Conservation (phyloP, 2,113 vertebrate species). For the Siphamia tubifer region DNA sequence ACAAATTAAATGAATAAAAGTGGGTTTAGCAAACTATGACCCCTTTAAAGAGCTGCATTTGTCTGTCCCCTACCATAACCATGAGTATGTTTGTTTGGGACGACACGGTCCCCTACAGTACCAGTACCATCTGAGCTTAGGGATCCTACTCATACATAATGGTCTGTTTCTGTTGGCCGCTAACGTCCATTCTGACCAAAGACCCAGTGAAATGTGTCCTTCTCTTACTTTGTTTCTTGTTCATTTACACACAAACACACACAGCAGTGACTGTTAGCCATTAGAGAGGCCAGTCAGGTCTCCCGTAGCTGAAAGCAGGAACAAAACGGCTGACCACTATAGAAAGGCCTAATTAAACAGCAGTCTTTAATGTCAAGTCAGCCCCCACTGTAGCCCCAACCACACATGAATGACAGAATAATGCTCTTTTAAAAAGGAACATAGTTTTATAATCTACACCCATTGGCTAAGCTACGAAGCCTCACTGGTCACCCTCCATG, state of each 20-base stretch:
- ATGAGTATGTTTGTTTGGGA: too few species aligned
- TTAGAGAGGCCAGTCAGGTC: constrained; percentile 4
- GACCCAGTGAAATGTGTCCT: too few species aligned
- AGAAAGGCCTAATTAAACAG: constrained; percentile 67
- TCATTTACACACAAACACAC: neutral
- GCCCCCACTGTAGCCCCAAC: constrained; percentile 34
- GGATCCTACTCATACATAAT: too few species aligned
- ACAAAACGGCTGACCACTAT: constrained; percentile 59
- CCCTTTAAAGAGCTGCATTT: too few species aligned
- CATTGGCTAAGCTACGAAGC: constrained; percentile 38
- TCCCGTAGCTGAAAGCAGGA: constrained; percentile 26
- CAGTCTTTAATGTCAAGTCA: constrained; percentile 53
- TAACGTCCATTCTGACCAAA: too few species aligned
- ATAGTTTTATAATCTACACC: constrained; percentile 63
- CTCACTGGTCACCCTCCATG: constrained; percentile 61
- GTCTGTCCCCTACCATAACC: too few species aligned
- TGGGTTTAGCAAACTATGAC: too few species aligned
- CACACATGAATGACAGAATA: constrained; percentile 66
- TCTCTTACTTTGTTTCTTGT: neutral
- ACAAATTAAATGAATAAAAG: too few species aligned
- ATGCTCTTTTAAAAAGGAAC: constrained; percentile 59
- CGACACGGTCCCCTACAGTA: too few species aligned
- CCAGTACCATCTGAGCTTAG: too few species aligned
- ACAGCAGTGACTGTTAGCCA: neutral
- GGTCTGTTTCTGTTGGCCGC: too few species aligned